These are phyloP conservation scores for Dusona sp. DNA, from an alignment of 2,888 invertebrate genomes.

Conservation along the genomic window DNA sequence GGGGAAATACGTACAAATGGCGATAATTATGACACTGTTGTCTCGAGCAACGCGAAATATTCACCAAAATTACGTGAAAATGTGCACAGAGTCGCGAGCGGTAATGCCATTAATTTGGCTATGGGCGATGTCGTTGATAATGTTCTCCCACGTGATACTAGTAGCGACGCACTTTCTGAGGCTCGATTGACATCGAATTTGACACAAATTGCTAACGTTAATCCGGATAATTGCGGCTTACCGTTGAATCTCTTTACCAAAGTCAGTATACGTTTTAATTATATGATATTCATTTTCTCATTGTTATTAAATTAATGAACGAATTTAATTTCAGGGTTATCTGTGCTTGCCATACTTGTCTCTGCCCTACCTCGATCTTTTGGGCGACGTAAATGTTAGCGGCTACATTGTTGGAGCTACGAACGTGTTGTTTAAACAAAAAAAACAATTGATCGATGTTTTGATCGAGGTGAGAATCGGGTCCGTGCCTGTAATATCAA, in stretches of 20 bases:
- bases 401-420: conserved; percentile 98
- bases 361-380: conserved; percentile 96
- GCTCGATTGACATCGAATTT: conserved; percentile 87
- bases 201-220: conserved; percentile 88
- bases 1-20: conserved; percentile 35
- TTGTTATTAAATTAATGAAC: conserved; percentile 12
- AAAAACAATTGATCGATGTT: conserved; percentile 96
- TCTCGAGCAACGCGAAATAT: conserved; percentile 73
- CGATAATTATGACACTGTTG: conserved; percentile 53
- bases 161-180: conserved; percentile 88
- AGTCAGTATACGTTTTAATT: conserved; percentile 80
- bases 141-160: conserved; percentile 90
- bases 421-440: conserved; percentile 98
- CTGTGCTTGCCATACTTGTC: conserved; percentile 98
- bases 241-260: conserved; percentile 95
- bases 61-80: conserved; percentile 75
- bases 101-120: conserved; percentile 80
- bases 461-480: conserved; percentile 90
- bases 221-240: conserved; percentile 92
- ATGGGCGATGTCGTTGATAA: conserved; percentile 83
- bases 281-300: conserved; percentile 12
- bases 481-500: neutral
- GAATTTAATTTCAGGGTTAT: conserved; percentile 88
- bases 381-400: conserved; percentile 94
- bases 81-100: conserved; percentile 81